phyloP scores from a whole-genome alignment of 2,797 vertebrate genomes.

The Naso thynnoides region DNA sequence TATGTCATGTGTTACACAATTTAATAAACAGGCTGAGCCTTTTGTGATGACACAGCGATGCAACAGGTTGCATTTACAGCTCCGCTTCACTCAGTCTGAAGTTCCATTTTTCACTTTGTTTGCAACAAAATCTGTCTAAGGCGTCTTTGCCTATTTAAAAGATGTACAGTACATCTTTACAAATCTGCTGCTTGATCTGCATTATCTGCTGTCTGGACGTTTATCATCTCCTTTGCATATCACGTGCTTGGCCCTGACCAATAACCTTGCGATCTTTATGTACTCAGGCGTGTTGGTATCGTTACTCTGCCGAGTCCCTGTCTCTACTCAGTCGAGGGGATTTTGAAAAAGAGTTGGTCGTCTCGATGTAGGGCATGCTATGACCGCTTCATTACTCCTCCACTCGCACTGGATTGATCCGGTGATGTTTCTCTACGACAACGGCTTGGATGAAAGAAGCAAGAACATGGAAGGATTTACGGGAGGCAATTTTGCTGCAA shows the following conservation, averaged over 20 bases:
- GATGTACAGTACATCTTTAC: slow-evolving; percentile 15
- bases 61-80: neutral
- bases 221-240: slow-evolving; percentile 95
- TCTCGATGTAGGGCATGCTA: slow-evolving; percentile 97
- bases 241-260: slow-evolving; percentile 91
- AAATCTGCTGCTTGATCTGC: slow-evolving; percentile 64
- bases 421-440: slow-evolving; percentile 99
- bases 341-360: slow-evolving; percentile 88
- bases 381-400: slow-evolving; percentile 99
- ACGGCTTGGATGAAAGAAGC: slow-evolving; percentile 94
- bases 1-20: neutral
- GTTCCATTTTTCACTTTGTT: neutral
- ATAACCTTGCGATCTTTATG: slow-evolving; percentile 88
- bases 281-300: slow-evolving; percentile 89
- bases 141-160: neutral
- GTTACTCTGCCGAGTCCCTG: slow-evolving; percentile 89
- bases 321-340: slow-evolving; percentile 90
- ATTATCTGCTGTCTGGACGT: slow-evolving; percentile 87
- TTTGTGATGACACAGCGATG: neutral
- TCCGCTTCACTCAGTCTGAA: neutral
- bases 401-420: slow-evolving; percentile 99
- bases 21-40: neutral
- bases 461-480: slow-evolving; percentile 96
- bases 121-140: neutral
- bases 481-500: slow-evolving; percentile 94